Conservation (phyloP, 2,113 vertebrate genomes). For the Corythoichthys haematopterus region DNA sequence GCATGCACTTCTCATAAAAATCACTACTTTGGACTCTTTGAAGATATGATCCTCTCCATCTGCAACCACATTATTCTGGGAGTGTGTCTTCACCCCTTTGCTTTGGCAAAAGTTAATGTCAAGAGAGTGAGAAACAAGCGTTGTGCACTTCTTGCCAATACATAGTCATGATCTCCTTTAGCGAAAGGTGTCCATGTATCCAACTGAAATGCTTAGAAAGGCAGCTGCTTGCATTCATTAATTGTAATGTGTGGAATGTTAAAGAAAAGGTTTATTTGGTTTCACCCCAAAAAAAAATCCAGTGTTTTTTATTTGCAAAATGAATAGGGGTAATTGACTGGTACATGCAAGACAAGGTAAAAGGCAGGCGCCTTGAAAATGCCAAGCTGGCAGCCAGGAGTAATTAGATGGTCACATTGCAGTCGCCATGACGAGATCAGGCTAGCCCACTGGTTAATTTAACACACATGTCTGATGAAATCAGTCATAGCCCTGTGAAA, state of each 20-base stretch:
- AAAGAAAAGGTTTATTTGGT: constrained; percentile 47
- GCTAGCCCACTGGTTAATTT: constrained; percentile 53
- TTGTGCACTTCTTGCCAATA: constrained; percentile 41
- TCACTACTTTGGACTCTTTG: constrained; percentile 56
- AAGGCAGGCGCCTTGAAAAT: constrained; percentile 46
- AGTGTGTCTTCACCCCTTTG: constrained; percentile 55
- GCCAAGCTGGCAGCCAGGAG: constrained; percentile 58
- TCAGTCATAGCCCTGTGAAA: constrained; percentile 17
- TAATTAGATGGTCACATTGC: constrained; percentile 49
- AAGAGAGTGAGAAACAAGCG: constrained; percentile 47
- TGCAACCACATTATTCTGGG: constrained; percentile 51
- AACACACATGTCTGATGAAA: constrained; percentile 42
- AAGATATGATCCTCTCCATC: constrained; percentile 67
- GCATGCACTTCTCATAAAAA: constrained; percentile 58
- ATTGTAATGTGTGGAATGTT: constrained; percentile 39
- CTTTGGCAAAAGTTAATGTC: constrained; percentile 57
- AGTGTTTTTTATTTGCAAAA: constrained; percentile 54
- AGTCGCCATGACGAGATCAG: constrained; percentile 54
- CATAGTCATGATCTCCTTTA: constrained; percentile 49
- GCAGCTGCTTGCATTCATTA: constrained; percentile 50
- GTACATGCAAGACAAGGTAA: constrained; percentile 53
- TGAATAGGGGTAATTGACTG: constrained; percentile 62
- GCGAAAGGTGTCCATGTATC: constrained; percentile 41
- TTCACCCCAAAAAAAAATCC: constrained; percentile 62
- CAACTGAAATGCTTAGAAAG: constrained; percentile 46